Percentiles rank a stretch among this genome's conserved stretches.
Evolutionary conservation across 1,140 invertebrate genomes (phyloP).

Genomic region (Atta colombica): DNA sequence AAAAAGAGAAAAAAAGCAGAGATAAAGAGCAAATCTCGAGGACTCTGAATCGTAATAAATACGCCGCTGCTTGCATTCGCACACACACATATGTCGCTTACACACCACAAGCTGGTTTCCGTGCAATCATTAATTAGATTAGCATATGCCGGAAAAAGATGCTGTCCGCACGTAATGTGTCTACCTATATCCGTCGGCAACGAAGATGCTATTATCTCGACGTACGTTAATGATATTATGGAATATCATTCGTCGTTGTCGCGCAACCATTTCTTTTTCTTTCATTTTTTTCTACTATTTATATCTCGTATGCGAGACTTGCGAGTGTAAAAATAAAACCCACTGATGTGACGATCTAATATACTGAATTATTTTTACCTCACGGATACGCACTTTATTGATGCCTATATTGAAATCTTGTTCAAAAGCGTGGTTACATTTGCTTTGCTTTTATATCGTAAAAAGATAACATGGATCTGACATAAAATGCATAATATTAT

Average conservation of each 20-base stretch:
- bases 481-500: neutral
- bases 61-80: constrained; percentile 8
- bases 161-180: constrained; percentile 52
- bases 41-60: constrained; percentile 28
- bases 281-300: constrained; percentile 16
- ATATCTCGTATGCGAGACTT: neutral
- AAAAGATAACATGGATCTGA: neutral
- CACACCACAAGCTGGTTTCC: constrained; percentile 25
- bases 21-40: neutral
- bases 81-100: neutral
- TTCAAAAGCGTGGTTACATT: neutral
- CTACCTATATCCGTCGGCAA: constrained; percentile 52
- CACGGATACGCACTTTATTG: neutral
- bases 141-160: constrained; percentile 73
- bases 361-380: constrained; percentile 24
- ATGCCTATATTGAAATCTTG: constrained; percentile 3
- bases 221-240: constrained; percentile 65
- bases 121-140: constrained; percentile 72
- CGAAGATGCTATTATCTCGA: constrained; percentile 46
- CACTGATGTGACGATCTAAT: neutral
- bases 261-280: constrained; percentile 2
- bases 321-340: constrained; percentile 15
- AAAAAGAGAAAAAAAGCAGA: neutral
- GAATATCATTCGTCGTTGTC: constrained; percentile 52
- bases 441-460: neutral